phyloP scores from a whole-genome alignment of 2,797 vertebrate genomes.

The Tiaroga cobitis region DNA sequence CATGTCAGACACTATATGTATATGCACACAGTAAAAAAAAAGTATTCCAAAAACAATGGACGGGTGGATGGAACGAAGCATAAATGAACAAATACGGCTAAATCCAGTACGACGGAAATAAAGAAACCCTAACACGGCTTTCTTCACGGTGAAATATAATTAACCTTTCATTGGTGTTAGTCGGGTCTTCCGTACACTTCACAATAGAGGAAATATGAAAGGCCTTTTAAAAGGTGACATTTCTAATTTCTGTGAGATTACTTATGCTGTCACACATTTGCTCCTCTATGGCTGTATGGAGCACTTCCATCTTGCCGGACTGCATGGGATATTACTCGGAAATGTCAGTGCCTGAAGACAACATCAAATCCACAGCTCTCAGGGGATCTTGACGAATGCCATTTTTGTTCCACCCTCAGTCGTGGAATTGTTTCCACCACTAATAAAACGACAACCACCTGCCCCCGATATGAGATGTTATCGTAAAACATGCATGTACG shows the following conservation, averaged over 20 bases:
- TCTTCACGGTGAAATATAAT: slow-evolving; percentile 49
- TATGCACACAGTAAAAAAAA: slow-evolving; percentile 10
- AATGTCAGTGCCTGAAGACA: slow-evolving; percentile 72
- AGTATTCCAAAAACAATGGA: slow-evolving; percentile 4
- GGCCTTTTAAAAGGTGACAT: slow-evolving; percentile 57
- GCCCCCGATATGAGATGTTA: slow-evolving; percentile 64
- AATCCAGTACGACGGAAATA: slow-evolving; percentile 37
- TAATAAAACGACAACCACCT: slow-evolving; percentile 76
- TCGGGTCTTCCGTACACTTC: slow-evolving; percentile 30
- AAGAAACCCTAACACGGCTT: slow-evolving; percentile 21
- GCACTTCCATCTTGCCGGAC: slow-evolving; percentile 48
- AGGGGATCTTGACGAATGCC: slow-evolving; percentile 75
- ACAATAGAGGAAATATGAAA: slow-evolving; percentile 50
- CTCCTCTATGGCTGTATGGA: slow-evolving; percentile 34
- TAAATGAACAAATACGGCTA: slow-evolving; percentile 31
- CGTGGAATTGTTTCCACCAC: slow-evolving; percentile 71
- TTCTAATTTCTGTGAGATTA: slow-evolving; percentile 61
- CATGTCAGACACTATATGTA: background rate
- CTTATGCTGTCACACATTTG: slow-evolving; percentile 35
- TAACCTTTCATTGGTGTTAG: slow-evolving; percentile 48
- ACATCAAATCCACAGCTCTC: slow-evolving; percentile 72
- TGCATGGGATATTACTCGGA: slow-evolving; percentile 64
- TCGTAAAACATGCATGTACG: slow-evolving; percentile 74
- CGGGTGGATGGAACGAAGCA: background rate
- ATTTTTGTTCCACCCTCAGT: slow-evolving; percentile 78